phyloP scores from a whole-genome alignment of 23 tunicate species.

The Botrylloides violaceus region DNA sequence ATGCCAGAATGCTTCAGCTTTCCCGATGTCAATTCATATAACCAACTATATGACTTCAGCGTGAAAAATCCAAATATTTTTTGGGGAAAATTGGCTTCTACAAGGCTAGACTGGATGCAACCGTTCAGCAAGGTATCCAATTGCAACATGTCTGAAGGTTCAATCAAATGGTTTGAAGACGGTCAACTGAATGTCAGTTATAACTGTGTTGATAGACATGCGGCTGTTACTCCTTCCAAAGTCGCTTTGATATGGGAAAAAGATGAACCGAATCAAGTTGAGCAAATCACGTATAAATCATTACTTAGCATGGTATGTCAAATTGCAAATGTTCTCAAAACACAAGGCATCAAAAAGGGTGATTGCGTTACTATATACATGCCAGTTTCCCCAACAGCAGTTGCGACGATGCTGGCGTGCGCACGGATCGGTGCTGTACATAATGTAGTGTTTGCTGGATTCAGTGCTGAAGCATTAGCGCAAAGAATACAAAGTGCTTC shows the following conservation, averaged over 20 bases:
- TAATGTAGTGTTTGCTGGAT: conserved; percentile 96
- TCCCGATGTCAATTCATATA: conserved; percentile 41
- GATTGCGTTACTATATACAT: conserved; percentile 91
- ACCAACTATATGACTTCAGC: conserved; percentile 71
- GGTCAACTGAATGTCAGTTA: conserved; percentile 84
- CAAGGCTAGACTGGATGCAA: conserved; percentile 72
- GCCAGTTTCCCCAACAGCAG: conserved; percentile 94
- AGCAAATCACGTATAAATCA: conserved; percentile 58
- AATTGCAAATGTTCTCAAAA: conserved; percentile 52
- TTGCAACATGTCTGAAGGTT: conserved; percentile 56
- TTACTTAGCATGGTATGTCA: conserved; percentile 52
- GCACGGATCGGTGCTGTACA: conserved; percentile 96
- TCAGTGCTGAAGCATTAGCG: conserved; percentile 89
- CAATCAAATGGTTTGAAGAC: conserved; percentile 71
- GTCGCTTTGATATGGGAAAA: conserved; percentile 97
- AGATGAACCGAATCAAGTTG: conserved; percentile 84
- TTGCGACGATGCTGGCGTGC: conserved; percentile 93
- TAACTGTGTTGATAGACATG: conserved; percentile 93
- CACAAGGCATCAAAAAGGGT: conserved; percentile 76
- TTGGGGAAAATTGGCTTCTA: conserved; percentile 81
- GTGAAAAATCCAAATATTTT: conserved; percentile 54
- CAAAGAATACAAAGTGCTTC: conserved; percentile 85
- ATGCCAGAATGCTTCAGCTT: conserved; percentile 49
- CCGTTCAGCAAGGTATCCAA: conserved; percentile 61
- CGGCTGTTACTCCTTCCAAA: conserved; percentile 44